Conservation (phyloP, 2,113 vertebrate species). For the Puntigrus tetrazona region DNA sequence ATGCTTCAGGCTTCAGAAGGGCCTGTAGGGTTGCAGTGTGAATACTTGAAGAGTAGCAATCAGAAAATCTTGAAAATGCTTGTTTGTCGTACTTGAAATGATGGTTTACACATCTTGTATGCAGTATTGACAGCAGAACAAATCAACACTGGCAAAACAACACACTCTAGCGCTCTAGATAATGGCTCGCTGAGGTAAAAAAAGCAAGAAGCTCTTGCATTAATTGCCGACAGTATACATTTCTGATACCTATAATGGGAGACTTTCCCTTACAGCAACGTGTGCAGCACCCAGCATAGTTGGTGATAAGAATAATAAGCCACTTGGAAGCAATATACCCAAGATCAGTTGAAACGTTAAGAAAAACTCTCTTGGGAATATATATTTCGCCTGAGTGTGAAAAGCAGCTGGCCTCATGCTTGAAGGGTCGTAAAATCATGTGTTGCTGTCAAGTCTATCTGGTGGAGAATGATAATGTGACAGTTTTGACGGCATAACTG, state of each 20-base stretch:
- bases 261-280: neutral
- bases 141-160: constrained; percentile 26
- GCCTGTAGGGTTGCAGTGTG: neutral
- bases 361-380: neutral
- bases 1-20: neutral
- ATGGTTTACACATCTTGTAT: constrained; percentile 14
- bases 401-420: neutral
- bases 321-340: neutral
- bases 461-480: constrained; percentile 34
- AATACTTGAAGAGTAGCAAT: neutral
- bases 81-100: neutral
- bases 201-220: constrained; percentile 10
- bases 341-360: neutral
- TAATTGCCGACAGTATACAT: constrained; percentile 7
- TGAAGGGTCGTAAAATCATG: constrained; percentile 1
- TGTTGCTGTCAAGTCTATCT: constrained; percentile 12
- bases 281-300: neutral
- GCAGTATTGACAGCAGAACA: neutral
- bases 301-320: constrained; percentile 5
- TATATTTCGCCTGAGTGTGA: neutral
- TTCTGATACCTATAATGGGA: neutral
- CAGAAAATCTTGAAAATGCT: neutral
- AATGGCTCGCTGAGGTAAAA: constrained; percentile 16
- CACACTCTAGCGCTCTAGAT: constrained; percentile 2
- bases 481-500: neutral